Percentiles rank a stretch among this genome's conserved stretches.
These are phyloP conservation scores for Drosophila aff. DNA, from an alignment of 1,140 invertebrate species.

Conservation along the genomic window DNA sequence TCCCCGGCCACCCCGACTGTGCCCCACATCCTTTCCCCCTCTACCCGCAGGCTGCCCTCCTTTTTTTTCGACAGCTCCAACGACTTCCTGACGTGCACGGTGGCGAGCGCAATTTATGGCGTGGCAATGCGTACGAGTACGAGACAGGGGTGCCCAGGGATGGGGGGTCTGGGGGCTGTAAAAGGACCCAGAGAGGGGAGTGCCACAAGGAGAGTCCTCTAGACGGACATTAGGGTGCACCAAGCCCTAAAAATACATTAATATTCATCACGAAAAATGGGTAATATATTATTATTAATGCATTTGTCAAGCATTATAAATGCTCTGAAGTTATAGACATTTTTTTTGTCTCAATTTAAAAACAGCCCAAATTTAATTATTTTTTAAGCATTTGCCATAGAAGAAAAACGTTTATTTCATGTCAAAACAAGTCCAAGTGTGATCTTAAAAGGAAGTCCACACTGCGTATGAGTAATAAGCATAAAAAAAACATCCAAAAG, in stretches of 20 bases:
- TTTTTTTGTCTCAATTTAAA: too few species aligned
- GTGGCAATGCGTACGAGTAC: conserved; percentile 34
- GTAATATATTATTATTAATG: background rate
- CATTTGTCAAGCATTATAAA: background rate
- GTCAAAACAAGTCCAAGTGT: background rate
- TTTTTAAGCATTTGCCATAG: background rate
- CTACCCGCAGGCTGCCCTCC: background rate
- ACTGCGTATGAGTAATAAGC: conserved; percentile 1
- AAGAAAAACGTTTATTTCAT: background rate
- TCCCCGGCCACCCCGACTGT: conserved; percentile 4
- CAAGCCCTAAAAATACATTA: conserved; percentile 15
- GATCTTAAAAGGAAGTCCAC: background rate
- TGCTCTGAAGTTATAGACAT: too few species aligned
- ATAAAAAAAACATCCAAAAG: background rate
- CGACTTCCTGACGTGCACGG: conserved; percentile 57
- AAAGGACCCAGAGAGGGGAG: conserved; percentile 4
- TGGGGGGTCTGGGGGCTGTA: background rate
- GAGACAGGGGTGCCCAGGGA: background rate
- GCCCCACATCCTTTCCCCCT: background rate
- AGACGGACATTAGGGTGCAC: conserved; percentile 7
- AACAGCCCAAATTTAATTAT: background rate
- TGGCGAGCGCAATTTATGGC: conserved; percentile 59
- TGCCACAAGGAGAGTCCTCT: conserved; percentile 14
- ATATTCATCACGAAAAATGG: conserved; percentile 22
- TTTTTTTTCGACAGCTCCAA: conserved; percentile 39